These are phyloP conservation scores for Ispidina picta DNA, from an alignment of 2,797 vertebrate genomes.

Conservation along the genomic window DNA sequence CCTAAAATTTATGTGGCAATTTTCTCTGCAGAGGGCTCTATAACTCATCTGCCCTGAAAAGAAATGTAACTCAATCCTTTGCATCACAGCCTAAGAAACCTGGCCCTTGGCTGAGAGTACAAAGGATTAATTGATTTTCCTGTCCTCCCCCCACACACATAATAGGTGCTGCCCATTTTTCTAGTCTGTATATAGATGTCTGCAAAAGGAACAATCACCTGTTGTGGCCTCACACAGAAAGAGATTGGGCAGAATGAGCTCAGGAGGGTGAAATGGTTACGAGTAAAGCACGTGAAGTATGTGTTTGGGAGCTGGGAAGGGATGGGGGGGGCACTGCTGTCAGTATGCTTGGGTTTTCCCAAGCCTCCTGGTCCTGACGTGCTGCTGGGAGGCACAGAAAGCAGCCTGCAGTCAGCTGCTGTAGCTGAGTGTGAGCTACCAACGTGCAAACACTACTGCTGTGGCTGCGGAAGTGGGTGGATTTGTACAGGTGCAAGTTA, in stretches of 20 bases:
- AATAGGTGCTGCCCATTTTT: background rate
- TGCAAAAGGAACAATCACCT: slow-evolving; percentile 44
- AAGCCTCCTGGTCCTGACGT: slow-evolving; percentile 66
- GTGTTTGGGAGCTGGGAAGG: slow-evolving; percentile 39
- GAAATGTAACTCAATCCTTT: slow-evolving; percentile 9
- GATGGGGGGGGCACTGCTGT: slow-evolving; percentile 9
- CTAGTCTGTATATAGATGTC: background rate
- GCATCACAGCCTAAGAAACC: background rate
- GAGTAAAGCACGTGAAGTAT: slow-evolving; percentile 63
- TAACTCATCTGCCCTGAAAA: slow-evolving; percentile 27
- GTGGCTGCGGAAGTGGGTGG: background rate
- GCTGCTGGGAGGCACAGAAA: slow-evolving; percentile 40
- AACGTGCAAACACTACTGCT: background rate
- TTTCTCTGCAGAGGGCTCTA: slow-evolving; percentile 14
- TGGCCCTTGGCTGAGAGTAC: slow-evolving; percentile 4
- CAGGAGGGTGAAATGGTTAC: slow-evolving; percentile 16
- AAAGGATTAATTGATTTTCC: slow-evolving; percentile 33
- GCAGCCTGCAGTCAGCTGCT: slow-evolving; percentile 61
- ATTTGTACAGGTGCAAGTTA: slow-evolving; percentile 25
- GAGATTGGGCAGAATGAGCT: background rate
- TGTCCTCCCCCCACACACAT: background rate
- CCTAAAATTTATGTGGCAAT: slow-evolving; percentile 30
- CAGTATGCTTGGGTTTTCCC: slow-evolving; percentile 44
- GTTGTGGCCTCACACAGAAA: background rate
- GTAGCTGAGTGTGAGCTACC: background rate